Evolutionary conservation across 2,113 vertebrate genomes (phyloP).

Genomic region (Bambusicola thoracicus): DNA sequence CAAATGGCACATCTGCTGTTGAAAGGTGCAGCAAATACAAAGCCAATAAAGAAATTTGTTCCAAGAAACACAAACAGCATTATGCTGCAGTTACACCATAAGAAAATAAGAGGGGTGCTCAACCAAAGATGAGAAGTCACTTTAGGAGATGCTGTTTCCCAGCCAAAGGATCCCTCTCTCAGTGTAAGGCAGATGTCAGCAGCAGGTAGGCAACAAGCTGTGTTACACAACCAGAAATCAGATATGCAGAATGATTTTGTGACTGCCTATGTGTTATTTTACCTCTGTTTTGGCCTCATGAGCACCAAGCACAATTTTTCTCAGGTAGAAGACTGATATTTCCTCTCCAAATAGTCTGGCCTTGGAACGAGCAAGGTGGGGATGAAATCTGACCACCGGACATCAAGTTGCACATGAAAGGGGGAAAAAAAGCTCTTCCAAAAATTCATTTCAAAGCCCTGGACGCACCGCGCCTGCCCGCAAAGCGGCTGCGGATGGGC

Average conservation of each 20-base stretch:
- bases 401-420: not conserved
- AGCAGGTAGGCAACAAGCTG: not conserved
- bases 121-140: accelerated
- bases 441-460: not conserved
- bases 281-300: not conserved
- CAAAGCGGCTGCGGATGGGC: too few species aligned
- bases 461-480: not conserved
- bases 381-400: not conserved
- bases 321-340: not conserved
- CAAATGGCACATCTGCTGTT: not conserved
- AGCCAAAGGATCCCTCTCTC: not conserved
- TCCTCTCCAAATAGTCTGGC: not conserved
- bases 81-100: not conserved
- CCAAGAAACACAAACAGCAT: not conserved
- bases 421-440: not conserved
- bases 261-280: not conserved
- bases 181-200: not conserved
- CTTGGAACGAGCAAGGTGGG: not conserved
- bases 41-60: not conserved
- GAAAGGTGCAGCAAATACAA: not conserved
- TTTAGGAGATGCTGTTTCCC: not conserved
- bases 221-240: not conserved
- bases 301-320: not conserved
- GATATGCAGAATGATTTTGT: not conserved
- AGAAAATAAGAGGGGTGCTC: not conserved